Evolutionary conservation across 1,140 invertebrate genomes (phyloP), one percentile per base, ranked within the genome.

Genomic region (Drosophila pseudoobscura): DNA sequence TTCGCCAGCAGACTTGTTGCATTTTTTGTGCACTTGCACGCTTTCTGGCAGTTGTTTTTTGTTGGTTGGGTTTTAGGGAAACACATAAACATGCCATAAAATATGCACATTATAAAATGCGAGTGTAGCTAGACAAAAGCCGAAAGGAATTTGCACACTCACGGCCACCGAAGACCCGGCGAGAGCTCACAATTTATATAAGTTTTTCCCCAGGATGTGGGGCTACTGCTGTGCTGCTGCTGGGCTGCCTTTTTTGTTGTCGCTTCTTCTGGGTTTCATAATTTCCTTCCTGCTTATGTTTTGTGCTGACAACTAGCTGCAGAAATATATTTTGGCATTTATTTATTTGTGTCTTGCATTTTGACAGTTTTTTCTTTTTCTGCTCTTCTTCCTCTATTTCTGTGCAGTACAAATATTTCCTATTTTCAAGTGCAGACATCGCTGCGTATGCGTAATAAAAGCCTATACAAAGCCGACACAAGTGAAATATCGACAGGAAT

Each of bases 41-140:
- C 60, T 49, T 68, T 65, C 43, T 24, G 8, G 24, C 45, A 35
- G 49, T 29, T 53, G 15, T 56, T 17, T 46, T 4, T 26, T 26
- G 24, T 26, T 20, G 20, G 24, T 26, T 46, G 55, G 45, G 52
- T 51, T 65, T 68, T 64, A 20, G 54, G 79, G 64, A 69, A 80
- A 75, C 59, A 60, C 78, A 85, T 85, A 87, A 85, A 76, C 70
- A 85, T 78, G 64, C 78, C 82, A 82, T 85, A 85, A 85, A 87
- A 85, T 85, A 85, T 85, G 78, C 78, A 85, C 74, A 85, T 87
- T 85, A 85, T 85, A 87, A 78, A 87, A 80, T 82, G 69, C 55
- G 57, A 80, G 50, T 50, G 35, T 52, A 74, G 74, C 82, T 82
- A 85, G 82, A 85, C 82, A 87, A 87, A 84, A 84, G 82, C 82